Percentiles rank a stretch among this genome's conserved stretches.
These are phyloP conservation scores for Ochlodes sylvanus DNA, from an alignment of 2,888 invertebrate species.

Conservation along the genomic window DNA sequence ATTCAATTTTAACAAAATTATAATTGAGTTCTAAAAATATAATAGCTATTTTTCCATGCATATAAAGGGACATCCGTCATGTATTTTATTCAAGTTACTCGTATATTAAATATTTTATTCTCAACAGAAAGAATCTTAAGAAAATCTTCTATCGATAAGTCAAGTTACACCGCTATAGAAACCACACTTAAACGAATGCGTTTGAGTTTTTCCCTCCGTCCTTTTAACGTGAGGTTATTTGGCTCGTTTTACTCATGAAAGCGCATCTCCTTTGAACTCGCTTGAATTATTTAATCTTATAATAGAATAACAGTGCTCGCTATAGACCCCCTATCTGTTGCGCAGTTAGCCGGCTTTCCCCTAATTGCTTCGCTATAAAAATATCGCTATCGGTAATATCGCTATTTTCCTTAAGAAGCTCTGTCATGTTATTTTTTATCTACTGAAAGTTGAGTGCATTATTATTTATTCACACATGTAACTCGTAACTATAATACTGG, in stretches of 20 bases:
- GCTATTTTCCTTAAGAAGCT: slow-evolving; percentile 13
- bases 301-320: slow-evolving; percentile 77
- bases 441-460: slow-evolving; percentile 14
- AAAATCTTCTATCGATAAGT: slow-evolving; percentile 46
- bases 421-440: slow-evolving; percentile 3
- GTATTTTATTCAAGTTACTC: too few species aligned
- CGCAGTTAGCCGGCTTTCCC: slow-evolving; percentile 57
- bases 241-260: slow-evolving; percentile 78
- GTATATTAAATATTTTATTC: too few species aligned
- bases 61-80: too few species aligned
- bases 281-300: slow-evolving; percentile 82
- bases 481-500: too few species aligned
- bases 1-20: too few species aligned
- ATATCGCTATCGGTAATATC: slow-evolving; percentile 50
- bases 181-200: slow-evolving; percentile 61
- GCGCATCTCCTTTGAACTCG: slow-evolving; percentile 82
- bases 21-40: too few species aligned
- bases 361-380: slow-evolving; percentile 75
- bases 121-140: neutral
- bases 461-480: slow-evolving; percentile 11
- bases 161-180: slow-evolving; percentile 18
- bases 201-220: slow-evolving; percentile 61
- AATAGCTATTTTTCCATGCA: too few species aligned
- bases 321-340: slow-evolving; percentile 70
- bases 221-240: slow-evolving; percentile 70